These are phyloP conservation scores for Trissonchulus sp. DNA, from an alignment of 2,888 invertebrate species.

Conservation along the genomic window DNA sequence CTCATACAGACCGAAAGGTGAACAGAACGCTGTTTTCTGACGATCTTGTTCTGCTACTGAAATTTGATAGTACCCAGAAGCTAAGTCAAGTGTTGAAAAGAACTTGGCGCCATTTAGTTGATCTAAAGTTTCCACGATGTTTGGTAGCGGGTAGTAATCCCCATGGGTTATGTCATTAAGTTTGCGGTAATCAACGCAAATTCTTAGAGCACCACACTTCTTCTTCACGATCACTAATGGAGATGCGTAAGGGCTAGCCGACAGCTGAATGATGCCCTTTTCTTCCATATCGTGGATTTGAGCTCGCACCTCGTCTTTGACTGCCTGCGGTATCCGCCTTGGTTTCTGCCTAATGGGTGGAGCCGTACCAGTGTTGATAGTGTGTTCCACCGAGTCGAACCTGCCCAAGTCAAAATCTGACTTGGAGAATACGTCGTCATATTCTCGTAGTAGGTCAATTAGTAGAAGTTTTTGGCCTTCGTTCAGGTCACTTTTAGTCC, in stretches of 20 bases:
- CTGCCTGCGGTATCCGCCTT: neutral
- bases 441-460: neutral
- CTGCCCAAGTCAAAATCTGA: neutral
- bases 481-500: neutral
- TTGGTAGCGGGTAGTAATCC: slow-evolving; percentile 13
- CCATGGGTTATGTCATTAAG: neutral
- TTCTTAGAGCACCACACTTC: neutral
- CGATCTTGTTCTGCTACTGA: slow-evolving; percentile 30
- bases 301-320: neutral
- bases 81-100: slow-evolving; percentile 26
- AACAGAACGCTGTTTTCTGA: slow-evolving; percentile 34
- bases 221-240: slow-evolving; percentile 4
- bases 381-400: neutral
- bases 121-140: neutral
- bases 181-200: neutral
- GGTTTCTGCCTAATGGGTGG: neutral
- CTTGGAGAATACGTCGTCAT: neutral
- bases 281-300: slow-evolving; percentile 2
- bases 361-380: neutral
- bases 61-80: slow-evolving; percentile 31
- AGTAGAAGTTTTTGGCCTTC: neutral
- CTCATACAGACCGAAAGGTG: slow-evolving; percentile 35
- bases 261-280: neutral
- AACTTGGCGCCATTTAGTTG: neutral
- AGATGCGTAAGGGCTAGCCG: neutral